Conservation (phyloP, 2,888 invertebrate genomes). For the Bellardia bayeri region DNA sequence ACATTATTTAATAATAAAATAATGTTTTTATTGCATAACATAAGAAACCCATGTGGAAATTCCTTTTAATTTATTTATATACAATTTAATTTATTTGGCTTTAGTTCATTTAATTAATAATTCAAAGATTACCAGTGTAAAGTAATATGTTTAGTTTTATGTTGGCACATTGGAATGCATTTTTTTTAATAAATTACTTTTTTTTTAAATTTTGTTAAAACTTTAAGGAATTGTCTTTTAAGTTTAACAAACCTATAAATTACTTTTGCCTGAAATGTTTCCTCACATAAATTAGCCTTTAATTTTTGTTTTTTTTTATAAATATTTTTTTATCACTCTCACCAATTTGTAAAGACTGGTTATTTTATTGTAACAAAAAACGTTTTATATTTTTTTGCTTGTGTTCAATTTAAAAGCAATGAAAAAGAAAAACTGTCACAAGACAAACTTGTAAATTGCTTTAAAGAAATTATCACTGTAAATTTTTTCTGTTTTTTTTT, state of each 20-base stretch:
- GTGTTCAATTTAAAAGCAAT: constrained; percentile 47
- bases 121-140: too few relatives aligned
- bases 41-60: too few relatives aligned
- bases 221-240: background rate
- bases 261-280: constrained; percentile 46
- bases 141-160: too few relatives aligned
- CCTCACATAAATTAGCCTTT: constrained; percentile 56
- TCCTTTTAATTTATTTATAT: background rate
- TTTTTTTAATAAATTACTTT: too few relatives aligned
- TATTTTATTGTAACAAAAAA: constrained; percentile 26
- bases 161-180: too few relatives aligned
- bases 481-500: constrained; percentile 32
- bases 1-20: too few relatives aligned
- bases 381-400: constrained; percentile 14
- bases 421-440: constrained; percentile 62
- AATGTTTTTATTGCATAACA: background rate
- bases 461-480: constrained; percentile 63
- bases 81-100: too few relatives aligned
- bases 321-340: background rate
- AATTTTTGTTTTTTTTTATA: constrained; percentile 9
- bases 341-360: constrained; percentile 48
- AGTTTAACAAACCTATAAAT: constrained; percentile 46
- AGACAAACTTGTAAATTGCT: constrained; percentile 61
- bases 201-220: background rate
- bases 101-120: too few relatives aligned